Conservation (phyloP, 2,888 invertebrate species). For the Pammene aurita region DNA sequence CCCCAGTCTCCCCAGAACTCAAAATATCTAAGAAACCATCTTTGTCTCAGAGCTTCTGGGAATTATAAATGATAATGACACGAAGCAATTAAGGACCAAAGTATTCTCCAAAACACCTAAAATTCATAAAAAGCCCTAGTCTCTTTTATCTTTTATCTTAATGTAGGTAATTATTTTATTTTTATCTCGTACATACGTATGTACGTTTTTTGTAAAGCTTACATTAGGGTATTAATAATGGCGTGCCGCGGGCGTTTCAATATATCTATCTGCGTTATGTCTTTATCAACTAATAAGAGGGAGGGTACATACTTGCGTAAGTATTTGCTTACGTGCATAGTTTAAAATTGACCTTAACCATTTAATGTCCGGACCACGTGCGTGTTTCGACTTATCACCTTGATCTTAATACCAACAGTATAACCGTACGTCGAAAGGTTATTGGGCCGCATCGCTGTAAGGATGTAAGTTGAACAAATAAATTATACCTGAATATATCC, state of each 20-base stretch:
- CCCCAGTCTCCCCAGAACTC: too few species aligned
- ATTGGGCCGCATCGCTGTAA: neutral
- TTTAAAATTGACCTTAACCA: constrained; percentile 44
- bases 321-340: constrained; percentile 17
- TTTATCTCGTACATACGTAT: constrained; percentile 7
- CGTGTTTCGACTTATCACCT: constrained; percentile 38
- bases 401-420: constrained; percentile 38
- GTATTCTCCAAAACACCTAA: constrained; percentile 50
- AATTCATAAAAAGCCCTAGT: constrained; percentile 40
- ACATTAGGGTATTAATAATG: neutral
- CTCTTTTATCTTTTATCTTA: constrained; percentile 39
- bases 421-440: neutral
- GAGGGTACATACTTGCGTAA: neutral
- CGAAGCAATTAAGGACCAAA: constrained; percentile 30
- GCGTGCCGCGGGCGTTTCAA: neutral
- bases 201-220: neutral
- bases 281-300: constrained; percentile 6
- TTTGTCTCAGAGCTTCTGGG: constrained; percentile 27
- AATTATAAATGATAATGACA: constrained; percentile 34
- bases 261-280: neutral
- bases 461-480: neutral
- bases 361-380: constrained; percentile 23
- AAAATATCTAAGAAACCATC: too few species aligned
- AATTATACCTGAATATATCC: too few species aligned
- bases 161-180: constrained; percentile 26